These are phyloP conservation scores for Timema podura DNA, from an alignment of 2,888 invertebrate species.

Conservation along the genomic window DNA sequence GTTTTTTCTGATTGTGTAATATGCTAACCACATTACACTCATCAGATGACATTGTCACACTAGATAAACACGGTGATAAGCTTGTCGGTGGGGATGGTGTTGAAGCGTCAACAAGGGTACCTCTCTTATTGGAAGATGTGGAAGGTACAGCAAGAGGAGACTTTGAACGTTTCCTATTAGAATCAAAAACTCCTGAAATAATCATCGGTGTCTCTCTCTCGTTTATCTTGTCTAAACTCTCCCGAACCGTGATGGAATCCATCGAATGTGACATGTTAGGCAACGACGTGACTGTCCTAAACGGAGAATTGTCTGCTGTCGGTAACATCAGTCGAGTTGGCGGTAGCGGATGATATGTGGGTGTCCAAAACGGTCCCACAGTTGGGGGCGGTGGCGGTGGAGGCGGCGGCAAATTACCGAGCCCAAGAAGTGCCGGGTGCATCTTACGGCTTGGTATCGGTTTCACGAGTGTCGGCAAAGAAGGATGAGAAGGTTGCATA, in stretches of 20 bases:
- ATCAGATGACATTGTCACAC: constrained; percentile 19
- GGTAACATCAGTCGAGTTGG: constrained; percentile 37
- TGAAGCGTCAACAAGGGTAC: constrained; percentile 6
- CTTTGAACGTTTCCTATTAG: neutral
- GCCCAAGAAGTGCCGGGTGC: constrained; percentile 29
- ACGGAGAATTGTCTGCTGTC: constrained; percentile 42
- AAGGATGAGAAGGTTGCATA: constrained; percentile 20
- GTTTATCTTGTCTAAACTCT: too few relatives aligned
- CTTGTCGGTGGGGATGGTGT: constrained; percentile 21
- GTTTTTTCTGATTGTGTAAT: too few relatives aligned
- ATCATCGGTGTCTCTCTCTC: too few relatives aligned
- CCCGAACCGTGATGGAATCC: too few relatives aligned
- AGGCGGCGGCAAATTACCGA: constrained; percentile 16
- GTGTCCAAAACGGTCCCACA: constrained; percentile 21
- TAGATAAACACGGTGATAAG: constrained; percentile 26
- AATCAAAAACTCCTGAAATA: too few relatives aligned
- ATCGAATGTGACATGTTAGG: neutral
- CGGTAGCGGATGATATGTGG: constrained; percentile 27
- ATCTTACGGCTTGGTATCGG: constrained; percentile 53
- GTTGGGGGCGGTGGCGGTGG: constrained; percentile 33
- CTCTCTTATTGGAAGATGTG: constrained; percentile 27
- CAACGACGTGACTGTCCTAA: constrained; percentile 35
- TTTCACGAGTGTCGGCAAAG: constrained; percentile 28
- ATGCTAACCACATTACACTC: constrained; percentile 10
- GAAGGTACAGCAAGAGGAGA: constrained; percentile 31